phyloP scores from a whole-genome alignment of 2,797 vertebrate genomes.

The Orientallactaga sibirica region DNA sequence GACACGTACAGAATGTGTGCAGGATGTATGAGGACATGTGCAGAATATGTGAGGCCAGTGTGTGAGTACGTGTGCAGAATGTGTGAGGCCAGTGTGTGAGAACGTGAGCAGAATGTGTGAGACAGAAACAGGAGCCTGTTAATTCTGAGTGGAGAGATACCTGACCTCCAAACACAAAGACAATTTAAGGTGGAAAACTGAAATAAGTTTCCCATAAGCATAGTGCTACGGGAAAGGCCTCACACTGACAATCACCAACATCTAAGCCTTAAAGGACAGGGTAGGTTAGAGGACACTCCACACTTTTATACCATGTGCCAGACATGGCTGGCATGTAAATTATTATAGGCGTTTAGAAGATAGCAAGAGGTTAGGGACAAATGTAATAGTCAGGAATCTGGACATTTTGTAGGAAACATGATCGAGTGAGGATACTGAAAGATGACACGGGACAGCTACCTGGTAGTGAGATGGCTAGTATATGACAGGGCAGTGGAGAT shows the following conservation, averaged over 20 bases:
- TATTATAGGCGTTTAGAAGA: background rate
- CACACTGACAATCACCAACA: background rate
- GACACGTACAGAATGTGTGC: background rate
- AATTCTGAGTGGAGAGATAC: background rate
- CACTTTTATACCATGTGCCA: background rate
- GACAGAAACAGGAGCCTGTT: background rate
- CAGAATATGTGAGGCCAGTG: too few relatives aligned
- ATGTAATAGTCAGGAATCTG: background rate
- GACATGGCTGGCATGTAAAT: background rate
- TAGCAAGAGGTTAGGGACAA: background rate
- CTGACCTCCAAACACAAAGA: background rate
- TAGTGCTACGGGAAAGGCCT: background rate
- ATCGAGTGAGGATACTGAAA: background rate
- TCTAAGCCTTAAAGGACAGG: background rate
- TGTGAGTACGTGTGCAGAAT: background rate
- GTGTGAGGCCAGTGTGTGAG: background rate
- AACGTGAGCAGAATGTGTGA: background rate
- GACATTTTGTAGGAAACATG: background rate
- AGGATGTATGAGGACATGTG: background rate
- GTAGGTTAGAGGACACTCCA: background rate
- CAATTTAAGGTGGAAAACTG: background rate
- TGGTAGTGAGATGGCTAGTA: background rate
- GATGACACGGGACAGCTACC: background rate
- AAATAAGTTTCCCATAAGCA: background rate
- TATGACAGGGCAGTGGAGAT: background rate